phyloP scores from a whole-genome alignment of 1,140 invertebrate genomes.

The Drosophila pectinifera region DNA sequence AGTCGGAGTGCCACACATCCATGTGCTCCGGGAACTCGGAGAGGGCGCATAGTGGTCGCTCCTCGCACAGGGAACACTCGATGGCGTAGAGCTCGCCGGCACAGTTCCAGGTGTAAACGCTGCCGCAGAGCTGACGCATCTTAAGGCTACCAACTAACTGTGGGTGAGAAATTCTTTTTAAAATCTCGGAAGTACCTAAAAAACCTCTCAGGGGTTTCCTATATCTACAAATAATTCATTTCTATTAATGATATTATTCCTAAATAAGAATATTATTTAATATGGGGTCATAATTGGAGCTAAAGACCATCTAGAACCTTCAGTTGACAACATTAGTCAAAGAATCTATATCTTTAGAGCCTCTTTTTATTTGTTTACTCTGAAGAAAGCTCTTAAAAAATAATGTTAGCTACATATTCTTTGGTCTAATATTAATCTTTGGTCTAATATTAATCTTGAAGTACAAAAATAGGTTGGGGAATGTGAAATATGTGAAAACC shows the following conservation, averaged over 20 bases:
- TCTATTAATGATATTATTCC: too few relatives aligned
- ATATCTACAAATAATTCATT: too few relatives aligned
- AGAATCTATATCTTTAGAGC: too few relatives aligned
- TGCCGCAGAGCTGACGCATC: constrained; percentile 66
- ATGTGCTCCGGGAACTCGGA: constrained; percentile 75
- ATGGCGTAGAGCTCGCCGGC: constrained; percentile 73
- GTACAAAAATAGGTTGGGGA: not conserved
- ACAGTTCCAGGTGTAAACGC: constrained; percentile 75
- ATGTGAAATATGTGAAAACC: not conserved
- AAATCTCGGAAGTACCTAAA: not conserved
- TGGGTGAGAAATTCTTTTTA: too few relatives aligned
- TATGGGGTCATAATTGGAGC: too few relatives aligned
- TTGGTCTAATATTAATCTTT: not conserved
- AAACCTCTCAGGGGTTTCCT: not conserved
- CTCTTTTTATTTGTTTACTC: too few relatives aligned
- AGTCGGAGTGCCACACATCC: constrained; percentile 74
- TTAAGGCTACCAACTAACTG: not conserved
- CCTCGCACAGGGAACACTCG: constrained; percentile 76
- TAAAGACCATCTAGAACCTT: too few relatives aligned
- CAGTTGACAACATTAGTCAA: too few relatives aligned
- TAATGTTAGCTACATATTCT: not conserved
- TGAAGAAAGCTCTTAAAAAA: not conserved
- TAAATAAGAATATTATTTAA: too few relatives aligned
- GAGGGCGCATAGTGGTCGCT: constrained; percentile 67
- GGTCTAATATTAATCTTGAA: too few relatives aligned